These are phyloP conservation scores for Pinna nobilis DNA, from an alignment of 1,140 invertebrate species.

Conservation along the genomic window DNA sequence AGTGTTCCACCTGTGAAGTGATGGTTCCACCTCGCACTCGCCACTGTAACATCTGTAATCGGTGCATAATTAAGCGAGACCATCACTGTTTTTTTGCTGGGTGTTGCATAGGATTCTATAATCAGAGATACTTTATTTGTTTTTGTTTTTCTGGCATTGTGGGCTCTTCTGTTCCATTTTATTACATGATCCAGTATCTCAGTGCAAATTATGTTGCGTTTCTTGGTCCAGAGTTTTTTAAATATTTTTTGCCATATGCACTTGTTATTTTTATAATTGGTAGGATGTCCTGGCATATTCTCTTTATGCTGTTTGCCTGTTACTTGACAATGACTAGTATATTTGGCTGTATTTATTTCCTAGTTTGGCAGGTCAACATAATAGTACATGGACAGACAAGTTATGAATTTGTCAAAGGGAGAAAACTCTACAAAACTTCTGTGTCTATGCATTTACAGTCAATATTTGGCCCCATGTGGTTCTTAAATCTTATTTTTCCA, in stretches of 20 bases:
- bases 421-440: constrained; percentile 36
- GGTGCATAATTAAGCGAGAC: constrained; percentile 92
- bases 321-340: constrained; percentile 25
- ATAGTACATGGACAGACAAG: constrained; percentile 83
- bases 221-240: constrained; percentile 39
- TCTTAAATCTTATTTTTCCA: constrained; percentile 56
- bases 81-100: constrained; percentile 95
- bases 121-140: constrained; percentile 17
- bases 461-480: constrained; percentile 60
- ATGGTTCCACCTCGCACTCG: constrained; percentile 51
- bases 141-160: constrained; percentile 2
- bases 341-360: constrained; percentile 10
- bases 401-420: constrained; percentile 76
- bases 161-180: constrained; percentile 5
- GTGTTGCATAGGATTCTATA: constrained; percentile 86
- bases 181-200: constrained; percentile 28
- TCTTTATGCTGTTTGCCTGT: constrained; percentile 25
- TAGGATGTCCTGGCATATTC: constrained; percentile 6
- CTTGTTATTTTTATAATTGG: constrained; percentile 28
- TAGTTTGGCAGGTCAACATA: constrained; percentile 74
- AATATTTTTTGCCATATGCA: constrained; percentile 41
- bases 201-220: constrained; percentile 36
- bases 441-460: constrained; percentile 44
- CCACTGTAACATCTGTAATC: constrained; percentile 84
- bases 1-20: constrained; percentile 33